Evolutionary conservation across 2,797 vertebrate species (phyloP), one percentile per base, ranked within the genome.

Genomic region (Mycteria americana): DNA sequence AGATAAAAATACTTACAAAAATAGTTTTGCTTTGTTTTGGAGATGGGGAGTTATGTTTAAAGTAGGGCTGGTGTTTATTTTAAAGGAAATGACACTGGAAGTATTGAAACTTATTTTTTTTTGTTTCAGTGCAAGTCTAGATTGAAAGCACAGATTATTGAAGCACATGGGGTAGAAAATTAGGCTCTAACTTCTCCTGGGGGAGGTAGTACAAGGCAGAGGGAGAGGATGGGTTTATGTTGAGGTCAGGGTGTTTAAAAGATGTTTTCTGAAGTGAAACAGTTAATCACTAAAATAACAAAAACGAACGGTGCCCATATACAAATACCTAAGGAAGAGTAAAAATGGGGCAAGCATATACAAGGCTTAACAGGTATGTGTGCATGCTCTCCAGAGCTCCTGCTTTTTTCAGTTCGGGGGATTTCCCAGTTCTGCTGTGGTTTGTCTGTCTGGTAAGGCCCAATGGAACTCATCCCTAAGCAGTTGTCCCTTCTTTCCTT

Each of bases 361-460:
- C 28, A 50, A 48, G 57, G 27, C 4, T 59, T 46, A 54, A 46
- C 6, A 21, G 7, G 25, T 0, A 0, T 4, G 0, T 17, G 8
- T 27, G 33, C 8, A 0, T 30, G 7, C 2, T 43, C 25, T 87
- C 28, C 62, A 22, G n/a, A 28, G 3, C 11, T 76, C 13, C n/a
- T 46, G 16, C 7, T 57, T 45, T 37, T 39, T 45, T 39, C 50
- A 27, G 7, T 35, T 33, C 11, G 13, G 18, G 7, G 10, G 9
- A 37, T 48, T 89, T 95, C 27, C n/a, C 18, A 10, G 15, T 25
- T 53, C 46, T 57, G 8, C 13, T 37, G 9, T 31, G 35, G 33
- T 46, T 82, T 85, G 24, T 41, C 25, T 62, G 16, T 31, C 39
- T 80, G 25, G 35, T 37, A 65, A 59, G 0, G 0, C 3, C 8